Base-by-base conservation (phyloP, 1,140 invertebrate species). In the Catajapyx aquilonaris region DNA sequence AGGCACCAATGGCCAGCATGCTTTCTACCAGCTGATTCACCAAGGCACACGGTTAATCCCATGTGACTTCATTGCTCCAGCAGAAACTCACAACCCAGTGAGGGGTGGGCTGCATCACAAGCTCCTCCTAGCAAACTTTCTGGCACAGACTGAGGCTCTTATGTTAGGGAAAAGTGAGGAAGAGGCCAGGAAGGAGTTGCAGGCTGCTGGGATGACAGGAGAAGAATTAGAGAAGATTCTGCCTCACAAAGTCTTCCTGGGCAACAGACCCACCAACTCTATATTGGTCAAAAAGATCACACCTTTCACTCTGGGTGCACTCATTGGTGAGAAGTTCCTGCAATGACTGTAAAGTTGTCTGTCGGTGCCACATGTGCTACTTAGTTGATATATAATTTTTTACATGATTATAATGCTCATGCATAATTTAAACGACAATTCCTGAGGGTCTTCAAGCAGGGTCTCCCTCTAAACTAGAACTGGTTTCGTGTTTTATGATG, bases 1-100 rank as follows among this genome's bases (percentile, higher is more conserved):
- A 13, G 95, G 94, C 23, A 98, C 94, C 4, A 99, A 99, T 59
- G 94, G 95, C n/a, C 95, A 96, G 49, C 90, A 95, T 60, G 88
- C 90, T 38, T 96, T 95, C 64, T 95, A 95, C 61, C 90, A 95
- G 59, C 66, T 95, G 17, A 86, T 96, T 47, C 90, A 95, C 59
- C 90, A 90, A 59, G 83, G 73, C 40, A 74, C 71, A 18, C 66
- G 85, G 42, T 60, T 96, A 31, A 86, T 99, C 51, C 94, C 95
- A 19, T 84, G 81, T 54, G 94, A 98, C 65, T 98, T 98, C 54
- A 84, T 98, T 55, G 86, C 86, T 34, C 83, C 93, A 4, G 84
- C 80, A 5, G 66, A 83, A 43, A 85, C 87, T 1, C 87, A 93
- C 42, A 98, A 97, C 59, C 84, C 90, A 21, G 80, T 97, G 48